Base-by-base conservation (phyloP, 2,888 invertebrate genomes). In the Thecocarcelia acutangulata region DNA sequence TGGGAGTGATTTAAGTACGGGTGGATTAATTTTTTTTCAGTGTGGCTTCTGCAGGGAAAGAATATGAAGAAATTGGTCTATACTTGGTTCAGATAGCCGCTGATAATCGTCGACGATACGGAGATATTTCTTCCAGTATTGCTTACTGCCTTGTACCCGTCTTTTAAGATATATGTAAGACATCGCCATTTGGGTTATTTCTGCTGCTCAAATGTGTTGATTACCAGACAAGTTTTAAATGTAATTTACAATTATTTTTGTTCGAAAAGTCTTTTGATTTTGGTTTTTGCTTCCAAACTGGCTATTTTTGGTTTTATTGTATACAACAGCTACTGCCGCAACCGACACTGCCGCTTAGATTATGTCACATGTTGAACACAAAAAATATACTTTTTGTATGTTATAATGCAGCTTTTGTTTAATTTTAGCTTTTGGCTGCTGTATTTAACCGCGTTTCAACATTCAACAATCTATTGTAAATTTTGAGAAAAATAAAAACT, bases 211-310 rank as follows among this genome's bases (percentile, higher is more conserved):
- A 61, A 78, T 78, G 72, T 78, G 78, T 78, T 73, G 66, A 79
- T 73, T 79, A 68, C 66, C 66, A 79, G 78, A 79, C 78, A 79
- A 79, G 78, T 79, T 79, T 73, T 66, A 52, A 15, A 61, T 66
- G 44, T 52, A 70, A 72, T 78, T 77, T 77, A n/a, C 69, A 70
- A 56, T 69, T 2, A 68, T 52, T 37, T 69, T 42, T 58, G 15
- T 61, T 56, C n/a, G 15, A 52, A 72, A 78, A 78, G 44, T 66
- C 58, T 59, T 78, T 73, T 66, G 64, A 72, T 59, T 64, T 72
- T 72, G 64, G 72, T 58, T 64, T 77, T 33, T 56, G 17, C 21
- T 52, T 66, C n/a, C 3, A 52, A 59, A 54, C 5, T 37, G 15
- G 46, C 52, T 59, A 52, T 59, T 76, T 76, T 50, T 76, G 44